phyloP scores from a whole-genome alignment of 2,888 invertebrate species.

The Penaeus monodon region DNA sequence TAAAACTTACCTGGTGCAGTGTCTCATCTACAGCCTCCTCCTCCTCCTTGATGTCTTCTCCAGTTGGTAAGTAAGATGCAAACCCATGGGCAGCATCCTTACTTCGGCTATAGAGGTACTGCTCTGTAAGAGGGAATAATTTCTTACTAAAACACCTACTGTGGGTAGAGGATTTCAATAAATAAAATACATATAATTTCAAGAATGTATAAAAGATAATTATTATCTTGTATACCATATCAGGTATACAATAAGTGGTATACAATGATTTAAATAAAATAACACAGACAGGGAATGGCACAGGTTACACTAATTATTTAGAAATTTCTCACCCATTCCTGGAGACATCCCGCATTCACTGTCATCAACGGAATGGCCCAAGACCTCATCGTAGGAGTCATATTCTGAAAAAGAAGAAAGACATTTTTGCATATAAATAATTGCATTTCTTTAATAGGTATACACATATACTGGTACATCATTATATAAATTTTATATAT shows the following conservation, averaged over 20 bases:
- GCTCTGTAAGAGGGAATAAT: constrained; percentile 47
- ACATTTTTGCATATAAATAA: no score
- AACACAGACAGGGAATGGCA: not conserved
- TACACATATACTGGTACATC: not conserved
- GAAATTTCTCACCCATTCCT: constrained; percentile 44
- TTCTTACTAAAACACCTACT: not conserved
- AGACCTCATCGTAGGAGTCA: constrained; percentile 60
- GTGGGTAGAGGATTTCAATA: not conserved
- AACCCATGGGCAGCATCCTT: constrained; percentile 46
- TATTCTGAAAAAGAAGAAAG: constrained; percentile 49
- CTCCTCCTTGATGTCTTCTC: constrained; percentile 58
- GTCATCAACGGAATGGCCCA: constrained; percentile 64
- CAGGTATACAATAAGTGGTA: no score
- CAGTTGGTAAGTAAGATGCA: constrained; percentile 43
- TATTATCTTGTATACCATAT: no score
- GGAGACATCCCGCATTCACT: constrained; percentile 61
- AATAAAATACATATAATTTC: not conserved
- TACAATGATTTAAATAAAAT: no score
- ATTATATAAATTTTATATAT: not conserved
- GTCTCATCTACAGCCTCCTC: constrained; percentile 40
- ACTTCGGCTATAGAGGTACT: constrained; percentile 60
- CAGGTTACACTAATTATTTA: not conserved
- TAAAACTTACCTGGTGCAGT: constrained; percentile 25
- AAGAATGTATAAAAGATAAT: no score
- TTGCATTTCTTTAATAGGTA: no score